Evolutionary conservation across 2,888 invertebrate species (phyloP), one percentile per base, ranked within the genome.

Genomic region (Xanthia icteritia): DNA sequence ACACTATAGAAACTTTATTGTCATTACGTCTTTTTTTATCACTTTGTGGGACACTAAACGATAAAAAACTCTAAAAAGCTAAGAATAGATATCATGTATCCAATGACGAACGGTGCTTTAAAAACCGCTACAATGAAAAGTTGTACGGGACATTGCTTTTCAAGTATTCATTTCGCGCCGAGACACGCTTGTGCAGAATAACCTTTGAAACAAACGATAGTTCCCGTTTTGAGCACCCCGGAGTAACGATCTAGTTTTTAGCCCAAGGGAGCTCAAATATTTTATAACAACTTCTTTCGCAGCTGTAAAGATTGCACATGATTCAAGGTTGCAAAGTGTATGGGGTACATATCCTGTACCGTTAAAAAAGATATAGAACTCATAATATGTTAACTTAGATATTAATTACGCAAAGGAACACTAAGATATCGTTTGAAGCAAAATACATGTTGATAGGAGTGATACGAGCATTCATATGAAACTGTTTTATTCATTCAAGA

Each of bases 401-500:
- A 51, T 51, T 23, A 39, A 51, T 31, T 31, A 42, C 42, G 2
- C 2, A 42, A 42, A 42, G 11, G 42, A 42, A 42, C 11, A 42
- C 11, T 42, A 42, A 42, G 11, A 17, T 48, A 27, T 48, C 75
- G 36, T 75, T 63, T 54, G 36, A 42, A 75, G 67, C 45, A 42
- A 42, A 42, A 42, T 42, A 42, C 11, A 42, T 9, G 66, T 66
- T 66, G 54, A 66, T 54, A 54, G 23, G 5, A 56, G 13, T 48
- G 17, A 66, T 61, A 61, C n/a, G 27, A 71, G 54, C 36, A 45
- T 79, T 56, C 15, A 66, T 48, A 65, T 36, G 15, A 58, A 17
- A 36, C 54, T 77, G 65, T 67, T 67, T 63, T 48, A 71, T 77
- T 71, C 27, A 56, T 66, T 66, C 23, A 11, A 45, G 31, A 58